A percentile compares a stretch with the other conserved stretches of the same genome.
Conservation (phyloP, 2,888 invertebrate species). For the Microctonus hyperodae region DNA sequence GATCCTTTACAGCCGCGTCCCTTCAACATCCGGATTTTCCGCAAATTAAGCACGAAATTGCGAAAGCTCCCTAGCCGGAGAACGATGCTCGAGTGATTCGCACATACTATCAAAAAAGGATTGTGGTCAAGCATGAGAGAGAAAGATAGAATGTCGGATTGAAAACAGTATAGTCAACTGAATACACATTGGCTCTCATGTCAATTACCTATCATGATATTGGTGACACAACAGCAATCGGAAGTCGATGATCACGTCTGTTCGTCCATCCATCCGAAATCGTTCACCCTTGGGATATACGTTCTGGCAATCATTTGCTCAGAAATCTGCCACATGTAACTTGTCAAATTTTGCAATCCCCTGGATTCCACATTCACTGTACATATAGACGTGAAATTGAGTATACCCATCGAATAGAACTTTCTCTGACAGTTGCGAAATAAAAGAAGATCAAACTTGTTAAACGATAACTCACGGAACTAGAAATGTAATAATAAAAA, state of each 20-base stretch:
- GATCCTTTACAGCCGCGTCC: neutral
- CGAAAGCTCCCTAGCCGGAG: neutral
- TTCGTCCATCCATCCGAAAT: constrained; percentile 5
- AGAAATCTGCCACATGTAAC: constrained; percentile 15
- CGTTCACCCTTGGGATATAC: constrained; percentile 8
- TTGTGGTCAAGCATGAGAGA: neutral
- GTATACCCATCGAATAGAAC: neutral
- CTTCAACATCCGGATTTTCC: neutral
- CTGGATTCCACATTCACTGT: neutral
- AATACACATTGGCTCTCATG: constrained; percentile 8
- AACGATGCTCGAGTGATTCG: constrained; percentile 2
- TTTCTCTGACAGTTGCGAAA: neutral
- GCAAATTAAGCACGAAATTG: constrained; percentile 8
- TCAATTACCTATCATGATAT: constrained; percentile 23
- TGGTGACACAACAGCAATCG: constrained; percentile 21
- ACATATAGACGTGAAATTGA: neutral
- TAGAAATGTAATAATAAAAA: neutral
- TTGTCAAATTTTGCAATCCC: constrained; percentile 18
- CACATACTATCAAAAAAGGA: constrained; percentile 4
- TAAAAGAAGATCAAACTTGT: neutral
- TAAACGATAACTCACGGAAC: neutral
- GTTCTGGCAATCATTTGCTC: constrained; percentile 8
- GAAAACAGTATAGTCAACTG: constrained; percentile 4
- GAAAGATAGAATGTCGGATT: neutral
- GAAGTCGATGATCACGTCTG: constrained; percentile 17